Conservation (phyloP, 2,888 invertebrate species). For the Nemotelus nigrinus region DNA sequence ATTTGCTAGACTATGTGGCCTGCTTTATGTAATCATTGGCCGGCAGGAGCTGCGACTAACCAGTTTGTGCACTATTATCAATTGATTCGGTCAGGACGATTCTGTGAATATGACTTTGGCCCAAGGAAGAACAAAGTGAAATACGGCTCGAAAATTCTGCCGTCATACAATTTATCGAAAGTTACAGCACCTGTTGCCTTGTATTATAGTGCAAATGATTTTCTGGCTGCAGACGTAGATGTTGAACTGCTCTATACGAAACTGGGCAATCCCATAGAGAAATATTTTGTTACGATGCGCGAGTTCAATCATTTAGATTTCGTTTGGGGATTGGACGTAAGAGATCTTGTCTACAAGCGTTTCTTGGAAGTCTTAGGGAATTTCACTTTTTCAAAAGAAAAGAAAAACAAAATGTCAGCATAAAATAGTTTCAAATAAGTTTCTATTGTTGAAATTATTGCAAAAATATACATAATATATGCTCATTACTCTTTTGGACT, state of each 20-base stretch:
- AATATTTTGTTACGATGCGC: slow-evolving; percentile 70
- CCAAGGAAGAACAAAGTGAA: slow-evolving; percentile 66
- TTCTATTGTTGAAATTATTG: no score
- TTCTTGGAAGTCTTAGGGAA: slow-evolving; percentile 68
- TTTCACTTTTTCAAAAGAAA: not conserved
- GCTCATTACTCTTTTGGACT: no score
- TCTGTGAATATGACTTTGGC: slow-evolving; percentile 71
- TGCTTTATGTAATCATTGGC: slow-evolving; percentile 73
- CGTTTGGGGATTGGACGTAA: slow-evolving; percentile 73
- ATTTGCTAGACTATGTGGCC: slow-evolving; percentile 72
- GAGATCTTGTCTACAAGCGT: slow-evolving; percentile 69
- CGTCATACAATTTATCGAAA: slow-evolving; percentile 69
- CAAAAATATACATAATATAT: no score
- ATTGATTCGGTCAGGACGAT: slow-evolving; percentile 67
- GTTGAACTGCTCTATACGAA: slow-evolving; percentile 63
- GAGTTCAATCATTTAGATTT: slow-evolving; percentile 78
- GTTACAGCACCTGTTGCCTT: slow-evolving; percentile 72
- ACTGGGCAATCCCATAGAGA: slow-evolving; percentile 60
- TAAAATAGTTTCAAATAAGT: no score
- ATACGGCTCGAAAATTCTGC: slow-evolving; percentile 69
- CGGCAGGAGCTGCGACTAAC: slow-evolving; percentile 76
- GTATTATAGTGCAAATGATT: slow-evolving; percentile 74
- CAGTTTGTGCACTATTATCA: slow-evolving; percentile 81
- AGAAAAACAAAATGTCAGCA: no score
- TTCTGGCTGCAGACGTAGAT: slow-evolving; percentile 69